phyloP scores from a whole-genome alignment of 2,797 vertebrate species.

The Poliocrania exsul region DNA sequence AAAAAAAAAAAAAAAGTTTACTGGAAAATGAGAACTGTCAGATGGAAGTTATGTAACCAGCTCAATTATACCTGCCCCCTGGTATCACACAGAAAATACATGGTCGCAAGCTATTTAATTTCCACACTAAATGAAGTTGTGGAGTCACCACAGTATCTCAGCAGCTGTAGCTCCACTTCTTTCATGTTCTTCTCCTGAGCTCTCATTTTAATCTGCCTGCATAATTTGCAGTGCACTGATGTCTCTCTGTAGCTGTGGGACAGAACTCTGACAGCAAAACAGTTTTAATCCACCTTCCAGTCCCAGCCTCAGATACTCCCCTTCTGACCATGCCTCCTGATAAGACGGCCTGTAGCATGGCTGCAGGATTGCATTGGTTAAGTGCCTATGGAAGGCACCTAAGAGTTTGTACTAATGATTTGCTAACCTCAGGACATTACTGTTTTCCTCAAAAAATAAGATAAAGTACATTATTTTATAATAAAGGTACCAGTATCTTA shows the following conservation, averaged over 20 bases:
- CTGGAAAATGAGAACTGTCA: background rate
- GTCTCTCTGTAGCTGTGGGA: background rate
- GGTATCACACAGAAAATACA: accelerated
- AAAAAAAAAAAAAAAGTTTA: background rate
- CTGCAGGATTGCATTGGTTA: accelerated
- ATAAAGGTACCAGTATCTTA: accelerated
- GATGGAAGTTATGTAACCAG: background rate
- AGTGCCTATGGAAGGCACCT: background rate
- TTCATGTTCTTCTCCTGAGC: background rate
- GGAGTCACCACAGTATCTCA: background rate
- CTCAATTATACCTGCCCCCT: accelerated
- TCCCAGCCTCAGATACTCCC: background rate
- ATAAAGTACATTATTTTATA: background rate
- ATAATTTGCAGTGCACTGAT: accelerated
- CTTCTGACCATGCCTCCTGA: background rate
- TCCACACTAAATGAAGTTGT: background rate
- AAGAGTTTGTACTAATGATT: background rate
- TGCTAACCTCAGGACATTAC: background rate
- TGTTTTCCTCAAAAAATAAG: background rate
- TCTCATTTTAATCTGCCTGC: background rate
- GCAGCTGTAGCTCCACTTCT: background rate
- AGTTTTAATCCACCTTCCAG: background rate
- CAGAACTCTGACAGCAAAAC: background rate
- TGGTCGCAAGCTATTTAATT: background rate
- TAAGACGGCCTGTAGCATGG: background rate